These are phyloP conservation scores for Sebastes wilsoni DNA, from an alignment of 2,797 vertebrate genomes.

Conservation along the genomic window DNA sequence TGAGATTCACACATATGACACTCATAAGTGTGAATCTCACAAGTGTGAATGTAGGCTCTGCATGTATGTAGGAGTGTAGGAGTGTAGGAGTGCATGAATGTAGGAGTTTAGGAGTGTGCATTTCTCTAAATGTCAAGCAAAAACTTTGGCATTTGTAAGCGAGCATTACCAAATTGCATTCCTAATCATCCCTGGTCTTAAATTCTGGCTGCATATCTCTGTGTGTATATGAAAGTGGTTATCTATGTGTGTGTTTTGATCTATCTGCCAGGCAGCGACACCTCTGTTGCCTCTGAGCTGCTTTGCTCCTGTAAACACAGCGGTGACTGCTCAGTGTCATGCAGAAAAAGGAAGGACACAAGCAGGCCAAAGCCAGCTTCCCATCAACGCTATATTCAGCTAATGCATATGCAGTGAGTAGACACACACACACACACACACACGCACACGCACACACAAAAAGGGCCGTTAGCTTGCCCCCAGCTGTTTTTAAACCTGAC, in stretches of 20 bases:
- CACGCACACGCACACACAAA: slow-evolving; percentile 1
- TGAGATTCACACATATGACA: not conserved
- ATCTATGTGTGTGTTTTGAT: slow-evolving; percentile 10
- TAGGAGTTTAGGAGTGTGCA: not conserved
- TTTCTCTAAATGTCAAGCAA: slow-evolving; percentile 4
- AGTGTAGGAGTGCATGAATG: not conserved
- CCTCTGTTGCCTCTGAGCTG: slow-evolving; percentile 40
- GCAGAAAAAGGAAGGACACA: slow-evolving; percentile 17
- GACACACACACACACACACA: not conserved
- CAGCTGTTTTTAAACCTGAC: slow-evolving; percentile 27
- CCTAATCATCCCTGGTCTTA: not conserved
- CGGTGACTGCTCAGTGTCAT: slow-evolving; percentile 22
- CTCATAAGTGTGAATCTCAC: slow-evolving; percentile 12
- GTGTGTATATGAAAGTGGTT: not conserved
- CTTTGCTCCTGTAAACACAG: slow-evolving; percentile 38
- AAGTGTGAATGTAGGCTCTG: not conserved
- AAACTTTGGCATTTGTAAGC: not conserved
- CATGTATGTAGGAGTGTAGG: not conserved
- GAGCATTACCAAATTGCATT: not conserved
- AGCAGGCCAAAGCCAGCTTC: not conserved
- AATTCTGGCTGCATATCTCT: not conserved
- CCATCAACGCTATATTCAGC: not conserved
- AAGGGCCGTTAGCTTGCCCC: not conserved
- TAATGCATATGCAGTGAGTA: not conserved
- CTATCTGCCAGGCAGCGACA: slow-evolving; percentile 32